These are phyloP conservation scores for Trigoniulus corallinus DNA, from an alignment of 1,140 invertebrate species.

Conservation along the genomic window DNA sequence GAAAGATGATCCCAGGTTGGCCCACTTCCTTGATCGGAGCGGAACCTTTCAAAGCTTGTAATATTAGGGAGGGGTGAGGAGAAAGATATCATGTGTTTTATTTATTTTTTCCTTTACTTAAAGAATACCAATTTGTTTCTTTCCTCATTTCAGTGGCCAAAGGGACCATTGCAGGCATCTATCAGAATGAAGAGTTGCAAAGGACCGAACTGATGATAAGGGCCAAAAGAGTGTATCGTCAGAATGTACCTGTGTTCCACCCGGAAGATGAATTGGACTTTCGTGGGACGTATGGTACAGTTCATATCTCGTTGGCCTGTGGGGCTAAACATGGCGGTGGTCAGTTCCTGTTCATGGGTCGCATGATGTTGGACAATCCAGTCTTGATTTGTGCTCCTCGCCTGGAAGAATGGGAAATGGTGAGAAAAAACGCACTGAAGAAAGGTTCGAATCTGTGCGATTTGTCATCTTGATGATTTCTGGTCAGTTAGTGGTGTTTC, in stretches of 20 bases:
- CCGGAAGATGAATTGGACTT: constrained; percentile 1
- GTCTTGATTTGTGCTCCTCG: constrained; percentile 52
- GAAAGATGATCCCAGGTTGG: too few species aligned
- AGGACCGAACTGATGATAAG: constrained; percentile 45
- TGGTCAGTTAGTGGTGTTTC: too few species aligned
- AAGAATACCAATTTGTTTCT: too few species aligned
- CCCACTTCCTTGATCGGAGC: too few species aligned
- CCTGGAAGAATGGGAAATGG: constrained; percentile 40
- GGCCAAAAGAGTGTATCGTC: constrained; percentile 45
- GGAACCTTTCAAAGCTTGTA: too few species aligned
- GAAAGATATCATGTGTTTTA: too few species aligned
- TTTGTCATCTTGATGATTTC: too few species aligned
- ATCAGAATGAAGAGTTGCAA: constrained; percentile 41
- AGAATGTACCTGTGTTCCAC: constrained; percentile 10
- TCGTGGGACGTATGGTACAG: constrained; percentile 8
- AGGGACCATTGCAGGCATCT: constrained; percentile 45
- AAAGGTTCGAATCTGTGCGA: not conserved
- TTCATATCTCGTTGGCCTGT: constrained; percentile 42
- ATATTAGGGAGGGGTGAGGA: too few species aligned
- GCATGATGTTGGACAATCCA: constrained; percentile 47
- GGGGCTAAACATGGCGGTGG: constrained; percentile 48
- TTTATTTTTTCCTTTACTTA: too few species aligned
- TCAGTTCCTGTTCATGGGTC: constrained; percentile 62
- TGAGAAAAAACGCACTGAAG: not conserved
- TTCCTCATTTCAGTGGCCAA: constrained; percentile 34